These are phyloP conservation scores for Caenorhabditis zanzibari DNA, from an alignment of 2,888 invertebrate species.

Conservation along the genomic window DNA sequence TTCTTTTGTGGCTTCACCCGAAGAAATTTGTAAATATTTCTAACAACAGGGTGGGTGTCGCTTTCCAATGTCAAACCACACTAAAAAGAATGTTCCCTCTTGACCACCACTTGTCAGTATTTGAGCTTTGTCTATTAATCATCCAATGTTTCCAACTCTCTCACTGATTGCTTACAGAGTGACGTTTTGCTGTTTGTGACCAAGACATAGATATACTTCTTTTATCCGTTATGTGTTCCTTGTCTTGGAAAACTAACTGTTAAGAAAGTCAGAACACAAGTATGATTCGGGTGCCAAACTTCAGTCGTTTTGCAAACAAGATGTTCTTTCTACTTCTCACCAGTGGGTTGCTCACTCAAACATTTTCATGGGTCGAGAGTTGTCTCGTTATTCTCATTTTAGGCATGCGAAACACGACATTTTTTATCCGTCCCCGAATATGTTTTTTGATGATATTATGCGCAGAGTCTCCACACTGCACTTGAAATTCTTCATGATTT, in stretches of 20 bases:
- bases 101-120: slow-evolving; percentile 33
- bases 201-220: no score
- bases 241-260: slow-evolving; percentile 12
- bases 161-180: slow-evolving; percentile 14
- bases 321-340: slow-evolving; percentile 19
- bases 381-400: slow-evolving; percentile 56
- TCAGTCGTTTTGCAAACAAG: slow-evolving; percentile 39
- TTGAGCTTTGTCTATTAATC: slow-evolving; percentile 27
- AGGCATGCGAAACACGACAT: slow-evolving; percentile 26
- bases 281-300: slow-evolving; percentile 40
- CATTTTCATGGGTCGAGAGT: slow-evolving; percentile 37
- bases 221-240: neutral
- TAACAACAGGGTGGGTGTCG: slow-evolving; percentile 23
- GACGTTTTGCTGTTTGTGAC: slow-evolving; percentile 14
- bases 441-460: slow-evolving; percentile 44
- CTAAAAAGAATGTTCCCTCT: slow-evolving; percentile 13
- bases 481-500: slow-evolving; percentile 49
- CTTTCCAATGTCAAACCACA: slow-evolving; percentile 26
- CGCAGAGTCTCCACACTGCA: slow-evolving; percentile 8
- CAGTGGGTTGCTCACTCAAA: slow-evolving; percentile 22
- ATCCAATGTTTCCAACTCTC: slow-evolving; percentile 28
- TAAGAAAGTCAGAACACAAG: slow-evolving; percentile 36
- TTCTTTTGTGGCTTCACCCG: slow-evolving; percentile 11
- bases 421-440: slow-evolving; percentile 39
- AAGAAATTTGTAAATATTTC: slow-evolving; percentile 43